phyloP scores from a whole-genome alignment of 1,140 invertebrate genomes.

The Lutraria rhynchaena region DNA sequence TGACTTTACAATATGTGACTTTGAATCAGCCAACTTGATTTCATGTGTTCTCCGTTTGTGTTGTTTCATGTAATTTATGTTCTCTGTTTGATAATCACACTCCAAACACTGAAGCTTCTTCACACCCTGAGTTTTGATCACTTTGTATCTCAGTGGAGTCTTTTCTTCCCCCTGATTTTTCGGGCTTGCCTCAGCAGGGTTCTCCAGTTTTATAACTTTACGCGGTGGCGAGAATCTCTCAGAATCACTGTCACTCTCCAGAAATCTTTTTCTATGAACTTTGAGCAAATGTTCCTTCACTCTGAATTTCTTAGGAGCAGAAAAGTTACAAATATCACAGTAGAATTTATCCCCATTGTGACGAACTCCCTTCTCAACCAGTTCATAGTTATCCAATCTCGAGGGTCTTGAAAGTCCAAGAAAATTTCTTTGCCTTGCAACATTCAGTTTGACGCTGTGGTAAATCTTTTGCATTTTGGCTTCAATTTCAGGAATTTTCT shows the following conservation, averaged over 20 bases:
- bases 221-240: not conserved
- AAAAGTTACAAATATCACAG: conserved; percentile 25
- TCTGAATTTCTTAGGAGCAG: not conserved
- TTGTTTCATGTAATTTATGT: not conserved
- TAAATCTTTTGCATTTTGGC: conserved; percentile 34
- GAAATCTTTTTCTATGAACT: conserved; percentile 27
- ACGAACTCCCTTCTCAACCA: conserved; percentile 12
- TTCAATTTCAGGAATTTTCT: conserved; percentile 39
- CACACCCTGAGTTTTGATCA: not conserved
- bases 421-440: not conserved
- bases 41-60: conserved; percentile 10
- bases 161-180: not conserved
- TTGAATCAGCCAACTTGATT: not conserved
- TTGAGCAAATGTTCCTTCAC: conserved; percentile 7
- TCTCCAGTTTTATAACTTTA: conserved; percentile 13
- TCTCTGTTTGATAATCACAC: conserved; percentile 33
- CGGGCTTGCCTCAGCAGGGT: not conserved
- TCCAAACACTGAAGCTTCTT: conserved; percentile 4
- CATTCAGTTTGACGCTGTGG: not conserved
- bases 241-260: conserved; percentile 25
- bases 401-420: not conserved
- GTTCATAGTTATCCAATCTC: not conserved
- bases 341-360: not conserved
- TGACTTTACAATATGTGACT: too few species aligned
- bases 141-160: conserved; percentile 25